These are phyloP conservation scores for Leucophora obtusa DNA, from an alignment of 2,888 invertebrate species.

Conservation along the genomic window DNA sequence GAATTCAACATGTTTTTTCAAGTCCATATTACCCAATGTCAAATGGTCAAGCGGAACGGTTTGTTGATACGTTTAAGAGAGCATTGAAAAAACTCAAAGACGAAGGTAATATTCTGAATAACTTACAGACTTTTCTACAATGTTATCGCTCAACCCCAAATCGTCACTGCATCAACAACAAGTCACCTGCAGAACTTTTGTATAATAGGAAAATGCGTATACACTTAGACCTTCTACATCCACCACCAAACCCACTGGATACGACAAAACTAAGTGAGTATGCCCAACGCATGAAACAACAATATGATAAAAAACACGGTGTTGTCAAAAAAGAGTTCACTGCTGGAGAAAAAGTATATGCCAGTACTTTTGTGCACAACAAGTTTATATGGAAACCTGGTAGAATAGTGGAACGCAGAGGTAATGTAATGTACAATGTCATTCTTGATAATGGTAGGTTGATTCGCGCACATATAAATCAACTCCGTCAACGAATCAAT, in stretches of 20 bases:
- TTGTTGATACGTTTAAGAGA: conserved; percentile 65
- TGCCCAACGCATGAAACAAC: conserved; percentile 35
- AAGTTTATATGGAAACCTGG: conserved; percentile 47
- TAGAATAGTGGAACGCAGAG: conserved; percentile 53
- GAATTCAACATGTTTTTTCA: conserved; percentile 12
- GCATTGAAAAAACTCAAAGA: conserved; percentile 56
- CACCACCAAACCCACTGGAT: conserved; percentile 13
- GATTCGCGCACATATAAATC: conserved; percentile 51
- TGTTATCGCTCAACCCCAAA: conserved; percentile 60
- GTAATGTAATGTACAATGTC: conserved; percentile 59
- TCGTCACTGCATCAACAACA: conserved; percentile 43
- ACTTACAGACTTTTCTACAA: conserved; percentile 58
- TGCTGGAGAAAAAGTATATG: conserved; percentile 38
- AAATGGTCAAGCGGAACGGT: conserved; percentile 66
- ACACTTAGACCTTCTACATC: conserved; percentile 55
- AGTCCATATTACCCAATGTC: conserved; percentile 46
- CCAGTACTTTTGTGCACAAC: conserved; percentile 43
- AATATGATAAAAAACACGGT: conserved; percentile 41
- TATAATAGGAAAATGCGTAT: too few species aligned
- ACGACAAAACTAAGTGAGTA: neutral
- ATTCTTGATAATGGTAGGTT: conserved; percentile 39
- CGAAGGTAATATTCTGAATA: conserved; percentile 41
- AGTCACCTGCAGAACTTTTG: conserved; percentile 58
- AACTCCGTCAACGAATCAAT: conserved; percentile 35
- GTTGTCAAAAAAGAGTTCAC: conserved; percentile 33